These are phyloP conservation scores for Mastigias papua DNA, from an alignment of 30 jellyfish, hydroid and myxozoan genomes.

Conservation along the genomic window DNA sequence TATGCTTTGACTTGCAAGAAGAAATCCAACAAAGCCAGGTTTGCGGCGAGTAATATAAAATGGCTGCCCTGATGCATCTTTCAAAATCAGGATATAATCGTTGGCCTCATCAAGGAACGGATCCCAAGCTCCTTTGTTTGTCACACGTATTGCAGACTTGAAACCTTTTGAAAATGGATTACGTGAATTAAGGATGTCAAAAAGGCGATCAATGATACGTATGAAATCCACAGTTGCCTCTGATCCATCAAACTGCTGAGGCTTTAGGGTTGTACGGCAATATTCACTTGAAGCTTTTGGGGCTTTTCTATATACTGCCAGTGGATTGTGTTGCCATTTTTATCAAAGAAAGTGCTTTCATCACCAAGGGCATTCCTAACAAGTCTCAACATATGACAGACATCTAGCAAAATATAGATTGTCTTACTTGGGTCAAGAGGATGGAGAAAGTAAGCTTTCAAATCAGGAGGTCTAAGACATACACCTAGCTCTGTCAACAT, in stretches of 20 bases:
- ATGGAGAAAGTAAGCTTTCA: conserved; percentile 52
- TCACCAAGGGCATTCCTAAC: conserved; percentile 78
- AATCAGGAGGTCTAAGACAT: conserved; percentile 4
- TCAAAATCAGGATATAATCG: conserved; percentile 33
- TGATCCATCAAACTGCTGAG: conserved; percentile 68
- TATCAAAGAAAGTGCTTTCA: conserved; percentile 66
- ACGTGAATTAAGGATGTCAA: conserved; percentile 78
- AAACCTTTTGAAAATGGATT: conserved; percentile 82
- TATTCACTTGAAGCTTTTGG: conserved; percentile 64
- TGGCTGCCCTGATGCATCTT: conserved; percentile 46
- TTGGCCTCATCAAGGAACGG: conserved; percentile 64
- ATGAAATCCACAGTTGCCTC: conserved; percentile 75
- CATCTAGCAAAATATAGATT: conserved; percentile 70
- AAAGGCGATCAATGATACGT: conserved; percentile 66
- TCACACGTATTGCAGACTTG: conserved; percentile 67
- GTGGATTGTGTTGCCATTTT: conserved; percentile 31
- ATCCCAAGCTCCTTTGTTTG: conserved; percentile 51
- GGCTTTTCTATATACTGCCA: conserved; percentile 53
- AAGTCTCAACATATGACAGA: conserved; percentile 87
- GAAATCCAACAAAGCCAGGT: conserved; percentile 87
- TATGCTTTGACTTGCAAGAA: conserved; percentile 60
- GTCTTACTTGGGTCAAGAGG: conserved; percentile 42
- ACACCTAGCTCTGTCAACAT: conserved; percentile 70
- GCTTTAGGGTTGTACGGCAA: conserved; percentile 43
- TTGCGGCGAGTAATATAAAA: conserved; percentile 51